Evolutionary conservation across 2,113 vertebrate species (phyloP), one percentile per base, ranked within the genome.

Genomic region (Mormoops blainvillei): DNA sequence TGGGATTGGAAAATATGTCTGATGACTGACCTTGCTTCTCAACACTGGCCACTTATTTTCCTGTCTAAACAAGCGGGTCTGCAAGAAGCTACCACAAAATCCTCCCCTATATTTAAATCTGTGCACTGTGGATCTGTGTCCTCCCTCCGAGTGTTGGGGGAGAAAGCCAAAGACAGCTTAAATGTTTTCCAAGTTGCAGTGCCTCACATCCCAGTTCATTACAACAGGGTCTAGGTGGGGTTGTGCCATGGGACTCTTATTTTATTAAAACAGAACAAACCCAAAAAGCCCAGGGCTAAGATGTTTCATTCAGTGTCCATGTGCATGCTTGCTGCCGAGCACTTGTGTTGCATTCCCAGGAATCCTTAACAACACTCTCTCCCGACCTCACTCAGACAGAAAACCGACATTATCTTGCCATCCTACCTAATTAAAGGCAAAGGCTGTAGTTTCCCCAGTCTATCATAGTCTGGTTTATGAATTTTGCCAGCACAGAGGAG

Each of bases 241-340:
- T 95, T 95, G 87, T 93, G 96, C 94, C 68, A 19, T 71, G 94
- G 97, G 95, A 96, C 92, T 97, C 90, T 71, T 73, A 63, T 98
- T 98, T 98, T 97, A n/a, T 98, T 98, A 97, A 98, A 98, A 97
- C 77, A 52, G 93, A 97, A 89, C 74, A 38, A 92, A 91, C 38
- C 36, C 52, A 76, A 84, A 80, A 58, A 28, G 31, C 96, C 95
- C 0, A 0, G 65, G 90, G 20, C 77, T 94, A 84, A 58, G 90
- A 94, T 91, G 38, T 97, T 85, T 96, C 96, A 97, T 94, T 98
- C 97, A 97, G 94, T 1, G 56, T 92, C 90, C 95, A 10, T 10
- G 31, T 89, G 92, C 71, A 76, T 0, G 56, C 65, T 95, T 74
- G 56, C 87, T 96, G 92, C 87, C 0, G n/a, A 97, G 91, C 36